Conservation (phyloP, 2,888 invertebrate genomes). For the Drosophila tripunctata region DNA sequence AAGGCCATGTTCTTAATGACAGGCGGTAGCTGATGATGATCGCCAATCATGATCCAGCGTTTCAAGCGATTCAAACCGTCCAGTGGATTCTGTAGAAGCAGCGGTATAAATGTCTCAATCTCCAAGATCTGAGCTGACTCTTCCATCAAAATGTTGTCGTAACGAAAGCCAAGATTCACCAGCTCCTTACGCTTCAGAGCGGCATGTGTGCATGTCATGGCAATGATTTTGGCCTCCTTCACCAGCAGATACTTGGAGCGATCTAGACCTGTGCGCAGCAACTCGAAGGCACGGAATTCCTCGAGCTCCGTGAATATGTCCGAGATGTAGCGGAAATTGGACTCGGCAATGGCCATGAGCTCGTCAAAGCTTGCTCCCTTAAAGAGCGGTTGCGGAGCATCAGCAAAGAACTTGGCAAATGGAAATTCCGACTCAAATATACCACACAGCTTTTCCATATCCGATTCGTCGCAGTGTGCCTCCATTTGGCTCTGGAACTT, state of each 20-base stretch:
- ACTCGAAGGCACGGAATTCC: conserved; percentile 98
- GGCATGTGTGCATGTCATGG: conserved; percentile 99
- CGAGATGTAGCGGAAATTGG: conserved; percentile 97
- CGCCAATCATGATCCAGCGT: conserved; percentile 99
- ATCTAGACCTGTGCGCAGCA: conserved; percentile 97
- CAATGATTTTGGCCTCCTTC: conserved; percentile 99
- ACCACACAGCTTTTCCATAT: conserved; percentile 58
- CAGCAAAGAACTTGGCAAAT: conserved; percentile 95
- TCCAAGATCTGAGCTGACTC: conserved; percentile 99
- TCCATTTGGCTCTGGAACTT: conserved; percentile 87
- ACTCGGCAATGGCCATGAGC: conserved; percentile 94
- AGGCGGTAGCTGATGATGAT: conserved; percentile 99
- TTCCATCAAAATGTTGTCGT: conserved; percentile 99
- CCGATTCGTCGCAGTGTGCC: conserved; percentile 39
- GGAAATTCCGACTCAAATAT: conserved; percentile 93
- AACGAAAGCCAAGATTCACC: conserved; percentile 97
- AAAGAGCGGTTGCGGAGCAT: conserved; percentile 97
- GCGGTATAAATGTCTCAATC: conserved; percentile 99
- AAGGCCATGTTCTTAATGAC: conserved; percentile 99
- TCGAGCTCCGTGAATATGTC: conserved; percentile 98
- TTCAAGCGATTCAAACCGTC: conserved; percentile 98
- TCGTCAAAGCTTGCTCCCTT: conserved; percentile 90
- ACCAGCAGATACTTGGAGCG: conserved; percentile 98
- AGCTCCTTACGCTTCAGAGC: conserved; percentile 98
- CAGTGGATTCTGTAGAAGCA: conserved; percentile 98